Base-by-base conservation (phyloP, 2,797 vertebrate genomes). In the Picus viridis region DNA sequence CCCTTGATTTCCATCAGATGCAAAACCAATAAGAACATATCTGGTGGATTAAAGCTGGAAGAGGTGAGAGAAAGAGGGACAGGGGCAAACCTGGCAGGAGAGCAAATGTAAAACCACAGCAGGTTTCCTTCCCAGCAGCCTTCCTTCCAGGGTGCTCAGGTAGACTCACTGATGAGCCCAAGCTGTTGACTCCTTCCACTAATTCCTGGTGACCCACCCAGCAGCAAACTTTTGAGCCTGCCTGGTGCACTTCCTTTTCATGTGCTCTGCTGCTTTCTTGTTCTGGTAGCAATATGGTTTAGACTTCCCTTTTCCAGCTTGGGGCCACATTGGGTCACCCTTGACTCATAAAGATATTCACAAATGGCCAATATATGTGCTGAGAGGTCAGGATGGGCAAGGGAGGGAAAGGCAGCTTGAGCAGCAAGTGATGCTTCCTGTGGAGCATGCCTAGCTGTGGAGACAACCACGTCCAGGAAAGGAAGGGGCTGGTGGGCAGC, bases 261-360 rank as follows among this genome's bases (percentile, higher is more conserved):
- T 98, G 97, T 98, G 97, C 97, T 94, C 95, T 97, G 96, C 97
- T 98, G 98, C 98, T 98, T 97, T 97, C 98, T 97, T 97, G 88
- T 97, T 97, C 97, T 98, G 98, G 98, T 98, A 98, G 98, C 97
- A 97, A 98, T 97, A 98, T 96, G 95, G 97, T 94, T 73, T 95
- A 96, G 97, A 16, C 97, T 98, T 98, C 97, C 96, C 97, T 98
- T 97, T 96, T 98, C 96, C 97, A 97, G 97, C 97, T 97, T 22
- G 23, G 95, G 97, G 98, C 98, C 97, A 97, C n/a, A 63, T 74
- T 91, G 96, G 97, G 96, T 98, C 96, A 95, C 90, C 97, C 95
- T 94, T 83, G 84, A 97, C 97, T 96, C 96, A 97, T 89, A 83
- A 97, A 96, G 96, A 94, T 93, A 97, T 98, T 98, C 97, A 96